Evolutionary conservation across 1,140 invertebrate genomes (phyloP).

Genomic region (Calephelis nemesis): DNA sequence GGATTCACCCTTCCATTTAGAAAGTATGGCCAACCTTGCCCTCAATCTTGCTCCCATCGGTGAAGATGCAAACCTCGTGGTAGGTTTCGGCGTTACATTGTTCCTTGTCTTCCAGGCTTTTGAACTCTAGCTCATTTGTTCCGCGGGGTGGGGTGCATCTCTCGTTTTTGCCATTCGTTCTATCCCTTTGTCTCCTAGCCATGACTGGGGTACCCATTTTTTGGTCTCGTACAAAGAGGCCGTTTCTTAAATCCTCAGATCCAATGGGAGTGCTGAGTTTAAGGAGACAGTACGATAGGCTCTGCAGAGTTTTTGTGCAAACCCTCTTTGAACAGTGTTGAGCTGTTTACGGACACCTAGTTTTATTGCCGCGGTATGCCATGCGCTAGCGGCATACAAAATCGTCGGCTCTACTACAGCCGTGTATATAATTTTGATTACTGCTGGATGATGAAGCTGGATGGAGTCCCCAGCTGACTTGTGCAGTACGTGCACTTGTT

Average conservation of each 20-base stretch:
- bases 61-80: too few relatives aligned
- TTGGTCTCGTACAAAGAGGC: neutral
- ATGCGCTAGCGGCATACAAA: neutral
- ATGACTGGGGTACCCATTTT: neutral
- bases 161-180: neutral
- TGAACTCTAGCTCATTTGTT: neutral
- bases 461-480: neutral
- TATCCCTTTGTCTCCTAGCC: neutral
- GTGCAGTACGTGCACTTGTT: neutral
- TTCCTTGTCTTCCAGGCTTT: neutral
- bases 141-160: neutral
- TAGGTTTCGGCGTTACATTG: too few relatives aligned
- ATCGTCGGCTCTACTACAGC: too few relatives aligned
- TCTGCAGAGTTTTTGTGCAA: neutral
- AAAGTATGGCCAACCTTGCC: too few relatives aligned
- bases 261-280: neutral
- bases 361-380: neutral
- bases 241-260: neutral
- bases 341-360: neutral
- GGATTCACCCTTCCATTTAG: too few relatives aligned
- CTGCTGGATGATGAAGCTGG: neutral
- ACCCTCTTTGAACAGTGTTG: neutral
- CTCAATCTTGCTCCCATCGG: too few relatives aligned
- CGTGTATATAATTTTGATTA: neutral
- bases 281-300: neutral